Evolutionary conservation across 2,888 invertebrate genomes (phyloP).

Genomic region (Troilus luridus): DNA sequence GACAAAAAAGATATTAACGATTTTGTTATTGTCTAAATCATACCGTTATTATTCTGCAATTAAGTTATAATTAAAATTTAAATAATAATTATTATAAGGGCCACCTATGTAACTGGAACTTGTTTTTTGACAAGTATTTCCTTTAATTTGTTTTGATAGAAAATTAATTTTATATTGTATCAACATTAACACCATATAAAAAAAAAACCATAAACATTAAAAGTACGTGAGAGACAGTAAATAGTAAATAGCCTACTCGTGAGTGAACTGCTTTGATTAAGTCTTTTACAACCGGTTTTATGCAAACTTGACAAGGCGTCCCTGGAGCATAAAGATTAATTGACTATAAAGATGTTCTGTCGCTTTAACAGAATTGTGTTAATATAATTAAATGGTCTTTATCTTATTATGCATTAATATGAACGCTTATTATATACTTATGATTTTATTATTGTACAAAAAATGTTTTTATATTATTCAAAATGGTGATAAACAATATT

Average conservation of each 20-base stretch:
- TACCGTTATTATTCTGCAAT: no score
- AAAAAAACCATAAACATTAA: background rate
- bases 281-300: slow-evolving; percentile 26
- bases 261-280: background rate
- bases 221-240: background rate
- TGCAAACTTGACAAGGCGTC: background rate
- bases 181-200: background rate
- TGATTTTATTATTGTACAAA: no score
- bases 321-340: background rate
- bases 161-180: background rate
- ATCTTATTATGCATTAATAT: background rate
- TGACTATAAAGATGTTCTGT: background rate
- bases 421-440: no score
- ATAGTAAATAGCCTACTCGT: background rate
- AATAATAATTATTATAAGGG: no score
- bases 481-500: no score
- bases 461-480: no score
- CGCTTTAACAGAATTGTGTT: background rate
- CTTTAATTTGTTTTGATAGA: background rate
- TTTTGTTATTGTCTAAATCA: no score
- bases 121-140: background rate
- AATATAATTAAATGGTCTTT: background rate
- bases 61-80: no score
- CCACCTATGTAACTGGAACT: no score
- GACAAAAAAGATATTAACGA: no score